Percentiles rank a stretch among this genome's conserved stretches.
Evolutionary conservation across 2,797 vertebrate species (phyloP).

Genomic region (Columba guinea): DNA sequence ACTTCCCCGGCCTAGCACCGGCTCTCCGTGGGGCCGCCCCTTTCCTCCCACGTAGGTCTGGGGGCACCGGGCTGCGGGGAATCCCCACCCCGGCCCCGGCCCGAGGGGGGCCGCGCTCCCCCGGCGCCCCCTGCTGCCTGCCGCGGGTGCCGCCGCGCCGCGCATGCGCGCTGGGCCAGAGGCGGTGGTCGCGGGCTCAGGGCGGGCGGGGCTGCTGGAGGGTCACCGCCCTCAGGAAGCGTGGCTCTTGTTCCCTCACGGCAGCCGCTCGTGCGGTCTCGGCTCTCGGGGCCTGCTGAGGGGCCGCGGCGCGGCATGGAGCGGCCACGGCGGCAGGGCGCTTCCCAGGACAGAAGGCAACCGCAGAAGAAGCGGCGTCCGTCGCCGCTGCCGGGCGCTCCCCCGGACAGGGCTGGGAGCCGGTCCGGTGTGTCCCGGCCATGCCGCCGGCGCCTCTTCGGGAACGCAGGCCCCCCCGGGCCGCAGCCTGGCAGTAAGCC

Average conservation of each 20-base stretch:
- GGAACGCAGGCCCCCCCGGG: background rate
- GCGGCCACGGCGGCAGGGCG: background rate
- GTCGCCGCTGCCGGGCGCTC: constrained; percentile 13
- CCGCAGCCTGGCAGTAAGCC: background rate
- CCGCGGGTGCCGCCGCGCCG: background rate
- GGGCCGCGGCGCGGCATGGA: background rate
- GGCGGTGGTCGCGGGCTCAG: too few relatives aligned
- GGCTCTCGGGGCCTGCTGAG: too few relatives aligned
- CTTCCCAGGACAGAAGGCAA: background rate
- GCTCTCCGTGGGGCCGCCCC: background rate
- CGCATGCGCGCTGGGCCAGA: background rate
- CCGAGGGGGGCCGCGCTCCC: background rate
- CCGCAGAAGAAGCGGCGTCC: background rate
- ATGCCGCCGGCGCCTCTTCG: background rate
- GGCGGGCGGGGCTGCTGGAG: too few relatives aligned
- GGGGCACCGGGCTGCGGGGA: too few relatives aligned
- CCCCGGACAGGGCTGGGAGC: background rate
- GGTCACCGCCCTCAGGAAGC: too few relatives aligned
- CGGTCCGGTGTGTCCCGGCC: background rate
- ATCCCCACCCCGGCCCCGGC: too few relatives aligned
- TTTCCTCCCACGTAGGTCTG: background rate
- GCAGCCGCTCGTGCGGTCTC: too few relatives aligned
- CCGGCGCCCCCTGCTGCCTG: background rate
- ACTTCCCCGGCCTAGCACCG: background rate
- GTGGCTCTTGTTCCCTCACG: too few relatives aligned